Evolutionary conservation across 2,888 invertebrate species (phyloP), one percentile per base, ranked within the genome.

Genomic region (Megastigmus dorsalis): DNA sequence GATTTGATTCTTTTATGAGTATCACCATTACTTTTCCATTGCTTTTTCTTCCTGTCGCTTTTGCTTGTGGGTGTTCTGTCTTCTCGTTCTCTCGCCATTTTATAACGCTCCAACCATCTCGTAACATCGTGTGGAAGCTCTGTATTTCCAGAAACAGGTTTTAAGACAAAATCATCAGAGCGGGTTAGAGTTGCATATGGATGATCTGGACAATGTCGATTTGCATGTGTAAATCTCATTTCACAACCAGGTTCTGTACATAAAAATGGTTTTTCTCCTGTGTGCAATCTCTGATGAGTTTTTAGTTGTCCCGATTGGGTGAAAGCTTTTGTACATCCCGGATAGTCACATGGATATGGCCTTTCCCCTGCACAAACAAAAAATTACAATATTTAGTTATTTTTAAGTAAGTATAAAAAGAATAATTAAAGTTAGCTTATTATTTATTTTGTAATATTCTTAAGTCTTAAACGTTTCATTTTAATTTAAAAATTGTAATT

Each of bases 231-330:
- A 83, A 94, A 94, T 75, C 93, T 89, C 85, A 91, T 92, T 38
- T 89, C 89, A 85, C 94, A 94, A 60, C 91, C 91, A 60, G 89
- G 85, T 75, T 89, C 90, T 2, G 92, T 90, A 86, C 94, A 94
- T 28, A 92, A 87, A 84, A 94, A 94, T 2, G 94, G 94, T 81
- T 93, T 93, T 82, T 94, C 94, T 28, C 94, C 94, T 0, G 94
- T 94, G 82, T 94, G 94, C 1, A 94, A 88, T 77, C 94, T 88
- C 82, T 94, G 94, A 84, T 94, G 94, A 0, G 94, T 94, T 85
- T 94, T 93, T 41, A 94, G 85, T 81, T 94, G 94, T 0, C 94
- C 94, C 74, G 94, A 94, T 84, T 94, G 94, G 10, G 93, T 93
- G 83, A 94, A 94, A 26, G 92, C 92, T 82, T 92, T 90, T 1